A percentile compares a stretch with the other conserved stretches of the same genome.
phyloP scores from a whole-genome alignment of 1,140 invertebrate species.

The Anastrepha ludens region DNA sequence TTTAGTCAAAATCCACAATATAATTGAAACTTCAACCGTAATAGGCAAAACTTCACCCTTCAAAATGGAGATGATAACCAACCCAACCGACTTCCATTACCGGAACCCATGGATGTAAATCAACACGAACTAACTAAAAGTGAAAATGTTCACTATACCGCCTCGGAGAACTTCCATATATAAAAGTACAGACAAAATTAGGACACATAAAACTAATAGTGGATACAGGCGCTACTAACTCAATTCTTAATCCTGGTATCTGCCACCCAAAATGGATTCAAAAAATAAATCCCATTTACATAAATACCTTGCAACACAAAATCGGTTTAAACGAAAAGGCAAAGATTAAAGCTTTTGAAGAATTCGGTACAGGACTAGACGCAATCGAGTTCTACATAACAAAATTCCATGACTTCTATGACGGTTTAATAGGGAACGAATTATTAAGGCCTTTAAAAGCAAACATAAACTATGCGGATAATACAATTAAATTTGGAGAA shows the following conservation, averaged over 20 bases:
- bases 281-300: background rate
- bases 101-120: too few species aligned
- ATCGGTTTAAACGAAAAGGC: conserved; percentile 24
- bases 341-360: background rate
- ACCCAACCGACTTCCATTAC: too few species aligned
- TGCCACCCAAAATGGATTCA: conserved; percentile 35
- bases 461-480: background rate
- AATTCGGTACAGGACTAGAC: background rate
- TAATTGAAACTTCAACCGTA: too few species aligned
- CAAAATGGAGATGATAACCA: too few species aligned
- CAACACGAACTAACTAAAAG: background rate
- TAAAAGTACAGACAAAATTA: conserved; percentile 6
- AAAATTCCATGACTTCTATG: conserved; percentile 16
- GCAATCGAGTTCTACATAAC: conserved; percentile 54
- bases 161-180: conserved; percentile 31
- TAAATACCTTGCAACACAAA: conserved; percentile 42
- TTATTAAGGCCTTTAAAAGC: conserved; percentile 10
- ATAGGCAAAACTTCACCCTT: too few species aligned
- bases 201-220: conserved; percentile 10
- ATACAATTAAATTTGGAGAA: background rate
- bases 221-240: conserved; percentile 17
- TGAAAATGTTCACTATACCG: background rate
- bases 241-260: conserved; percentile 12
- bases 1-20: too few species aligned
- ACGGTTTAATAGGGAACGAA: background rate